Percentiles rank a stretch among this genome's conserved stretches.
phyloP scores from a whole-genome alignment of 2,113 vertebrate species.

The Tenebrosternarchus preto region DNA sequence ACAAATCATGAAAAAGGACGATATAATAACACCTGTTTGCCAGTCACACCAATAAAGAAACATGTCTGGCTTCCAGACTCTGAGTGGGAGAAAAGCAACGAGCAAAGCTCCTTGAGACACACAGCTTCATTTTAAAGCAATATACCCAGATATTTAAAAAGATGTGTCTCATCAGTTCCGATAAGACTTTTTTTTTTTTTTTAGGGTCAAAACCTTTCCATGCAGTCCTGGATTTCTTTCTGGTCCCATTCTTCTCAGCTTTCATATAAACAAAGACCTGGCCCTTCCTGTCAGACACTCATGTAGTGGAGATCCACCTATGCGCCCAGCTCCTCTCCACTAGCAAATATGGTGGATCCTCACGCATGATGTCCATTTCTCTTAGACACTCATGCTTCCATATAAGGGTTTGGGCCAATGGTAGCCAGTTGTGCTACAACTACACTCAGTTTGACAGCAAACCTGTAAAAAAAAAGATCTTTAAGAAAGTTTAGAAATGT shows the following conservation, averaged over 20 bases:
- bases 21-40: neutral
- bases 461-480: neutral
- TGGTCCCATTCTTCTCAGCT: constrained; percentile 20
- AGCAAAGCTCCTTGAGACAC: neutral
- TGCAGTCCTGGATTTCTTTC: constrained; percentile 10
- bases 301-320: constrained; percentile 1
- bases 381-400: neutral
- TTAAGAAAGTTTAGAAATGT: constrained; percentile 18
- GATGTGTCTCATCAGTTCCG: neutral
- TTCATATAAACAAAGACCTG: constrained; percentile 30
- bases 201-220: constrained; percentile 10
- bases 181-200: neutral
- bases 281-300: neutral
- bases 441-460: constrained; percentile 11
- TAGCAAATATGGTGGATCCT: too few relatives aligned
- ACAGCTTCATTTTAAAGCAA: neutral
- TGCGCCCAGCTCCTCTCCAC: too few relatives aligned
- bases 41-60: neutral
- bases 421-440: constrained; percentile 5
- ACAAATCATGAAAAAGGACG: neutral
- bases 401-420: neutral
- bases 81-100: neutral
- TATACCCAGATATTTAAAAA: neutral
- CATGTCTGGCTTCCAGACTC: neutral
- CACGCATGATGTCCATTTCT: too few relatives aligned